These are phyloP conservation scores for Acleris sparsana DNA, from an alignment of 2,888 invertebrate species.

Conservation along the genomic window DNA sequence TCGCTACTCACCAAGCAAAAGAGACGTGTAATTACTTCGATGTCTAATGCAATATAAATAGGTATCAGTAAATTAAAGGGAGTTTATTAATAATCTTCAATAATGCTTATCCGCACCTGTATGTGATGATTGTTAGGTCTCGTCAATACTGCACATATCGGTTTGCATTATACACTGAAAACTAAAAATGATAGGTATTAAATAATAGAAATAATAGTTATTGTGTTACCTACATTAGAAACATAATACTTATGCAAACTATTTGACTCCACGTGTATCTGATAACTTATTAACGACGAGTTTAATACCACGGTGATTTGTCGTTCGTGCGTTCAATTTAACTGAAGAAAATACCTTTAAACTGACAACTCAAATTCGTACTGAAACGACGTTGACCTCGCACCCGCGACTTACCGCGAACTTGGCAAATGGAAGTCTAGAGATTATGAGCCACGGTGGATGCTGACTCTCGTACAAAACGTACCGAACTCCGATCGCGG, in stretches of 20 bases:
- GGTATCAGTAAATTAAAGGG: too few relatives aligned
- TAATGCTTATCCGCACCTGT: too few relatives aligned
- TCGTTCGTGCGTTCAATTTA: constrained; percentile 2
- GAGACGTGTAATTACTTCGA: too few relatives aligned
- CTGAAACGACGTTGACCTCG: constrained; percentile 14
- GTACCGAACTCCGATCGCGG: constrained; percentile 8
- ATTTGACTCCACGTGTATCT: constrained; percentile 8
- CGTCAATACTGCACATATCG: too few relatives aligned
- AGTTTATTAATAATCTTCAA: too few relatives aligned
- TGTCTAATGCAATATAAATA: too few relatives aligned
- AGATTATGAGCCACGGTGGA: constrained; percentile 9
- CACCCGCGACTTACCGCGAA: constrained; percentile 18
- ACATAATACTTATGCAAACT: neutral
- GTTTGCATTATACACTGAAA: too few relatives aligned
- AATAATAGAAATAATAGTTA: too few relatives aligned
- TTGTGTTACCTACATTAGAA: neutral
- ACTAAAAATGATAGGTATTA: too few relatives aligned
- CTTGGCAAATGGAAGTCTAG: constrained; percentile 9
- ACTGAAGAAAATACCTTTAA: constrained; percentile 7
- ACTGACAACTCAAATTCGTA: constrained; percentile 6
- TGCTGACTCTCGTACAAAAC: constrained; percentile 18
- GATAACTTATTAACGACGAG: constrained; percentile 1
- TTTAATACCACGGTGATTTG: constrained; percentile 14
- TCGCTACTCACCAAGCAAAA: too few relatives aligned
- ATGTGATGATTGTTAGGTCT: too few relatives aligned